phyloP scores from a whole-genome alignment of 2,797 vertebrate species.

The Megaceryle alcyon region DNA sequence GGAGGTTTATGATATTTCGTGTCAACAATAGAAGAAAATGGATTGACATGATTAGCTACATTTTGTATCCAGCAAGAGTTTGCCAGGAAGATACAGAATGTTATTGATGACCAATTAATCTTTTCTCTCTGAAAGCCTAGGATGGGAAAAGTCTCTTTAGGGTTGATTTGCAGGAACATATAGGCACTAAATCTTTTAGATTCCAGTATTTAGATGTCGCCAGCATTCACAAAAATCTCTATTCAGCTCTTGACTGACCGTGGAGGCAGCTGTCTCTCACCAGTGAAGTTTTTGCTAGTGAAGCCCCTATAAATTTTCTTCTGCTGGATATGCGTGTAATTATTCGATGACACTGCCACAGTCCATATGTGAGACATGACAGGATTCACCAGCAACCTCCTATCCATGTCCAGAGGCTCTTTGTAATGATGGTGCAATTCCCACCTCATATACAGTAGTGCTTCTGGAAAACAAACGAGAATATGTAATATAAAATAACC shows the following conservation, averaged over 20 bases:
- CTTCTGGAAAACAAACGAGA: not conserved
- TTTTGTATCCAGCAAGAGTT: conserved; percentile 36
- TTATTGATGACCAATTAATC: conserved; percentile 9
- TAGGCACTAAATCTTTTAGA: not conserved
- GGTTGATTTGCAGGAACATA: conserved; percentile 11
- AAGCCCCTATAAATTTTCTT: not conserved
- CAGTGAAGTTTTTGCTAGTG: not conserved
- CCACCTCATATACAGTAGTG: not conserved
- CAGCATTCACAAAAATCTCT: not conserved
- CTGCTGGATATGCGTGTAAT: not conserved
- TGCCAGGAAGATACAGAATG: not conserved
- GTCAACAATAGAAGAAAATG: not conserved
- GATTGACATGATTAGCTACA: conserved; percentile 6
- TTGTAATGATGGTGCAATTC: not conserved
- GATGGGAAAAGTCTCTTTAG: not conserved
- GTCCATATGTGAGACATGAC: not conserved
- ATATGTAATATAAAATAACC: not conserved
- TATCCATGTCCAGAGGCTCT: not conserved
- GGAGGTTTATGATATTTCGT: conserved; percentile 16
- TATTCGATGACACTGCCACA: not conserved
- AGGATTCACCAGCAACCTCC: not conserved
- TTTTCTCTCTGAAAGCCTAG: conserved; percentile 10
- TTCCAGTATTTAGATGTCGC: conserved; percentile 15
- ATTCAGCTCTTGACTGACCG: not conserved
- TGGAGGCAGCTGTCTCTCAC: not conserved